Percentiles rank a stretch among this genome's conserved stretches.
Evolutionary conservation across 2,888 invertebrate species (phyloP).

Genomic region (Laothoe populi): DNA sequence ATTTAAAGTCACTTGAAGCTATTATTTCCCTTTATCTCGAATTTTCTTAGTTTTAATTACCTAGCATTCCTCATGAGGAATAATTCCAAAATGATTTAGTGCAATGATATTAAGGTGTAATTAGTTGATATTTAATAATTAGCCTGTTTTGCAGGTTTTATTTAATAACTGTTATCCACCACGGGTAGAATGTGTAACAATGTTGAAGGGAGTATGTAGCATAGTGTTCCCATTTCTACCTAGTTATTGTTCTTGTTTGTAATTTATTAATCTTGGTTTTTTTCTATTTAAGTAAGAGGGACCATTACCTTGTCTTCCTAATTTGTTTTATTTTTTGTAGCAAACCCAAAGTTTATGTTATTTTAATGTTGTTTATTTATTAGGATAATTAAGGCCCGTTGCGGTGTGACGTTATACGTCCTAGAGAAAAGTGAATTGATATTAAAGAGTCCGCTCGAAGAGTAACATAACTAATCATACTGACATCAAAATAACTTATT

Average conservation of each 20-base stretch:
- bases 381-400: constrained; percentile 55
- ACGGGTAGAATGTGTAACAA: constrained; percentile 54
- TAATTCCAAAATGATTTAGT: constrained; percentile 81
- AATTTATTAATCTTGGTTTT: constrained; percentile 61
- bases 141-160: constrained; percentile 41
- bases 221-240: constrained; percentile 46
- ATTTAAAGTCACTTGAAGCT: constrained; percentile 39
- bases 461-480: not conserved
- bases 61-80: constrained; percentile 77
- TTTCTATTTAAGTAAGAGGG: constrained; percentile 61
- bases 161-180: constrained; percentile 47
- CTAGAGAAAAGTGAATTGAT: constrained; percentile 21
- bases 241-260: constrained; percentile 60
- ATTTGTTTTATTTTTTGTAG: constrained; percentile 65
- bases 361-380: constrained; percentile 75
- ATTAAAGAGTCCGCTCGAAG: constrained; percentile 2
- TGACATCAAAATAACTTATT: not conserved
- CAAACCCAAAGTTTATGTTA: constrained; percentile 76
- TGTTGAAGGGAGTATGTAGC: constrained; percentile 36
- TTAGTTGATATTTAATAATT: constrained; percentile 57
- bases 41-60: constrained; percentile 74
- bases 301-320: constrained; percentile 79
- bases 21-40: constrained; percentile 63
- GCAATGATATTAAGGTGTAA: constrained; percentile 77
- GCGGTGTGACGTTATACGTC: constrained; percentile 29